Base-by-base conservation (phyloP, 2,888 invertebrate species). In the Nebria brevicollis region DNA sequence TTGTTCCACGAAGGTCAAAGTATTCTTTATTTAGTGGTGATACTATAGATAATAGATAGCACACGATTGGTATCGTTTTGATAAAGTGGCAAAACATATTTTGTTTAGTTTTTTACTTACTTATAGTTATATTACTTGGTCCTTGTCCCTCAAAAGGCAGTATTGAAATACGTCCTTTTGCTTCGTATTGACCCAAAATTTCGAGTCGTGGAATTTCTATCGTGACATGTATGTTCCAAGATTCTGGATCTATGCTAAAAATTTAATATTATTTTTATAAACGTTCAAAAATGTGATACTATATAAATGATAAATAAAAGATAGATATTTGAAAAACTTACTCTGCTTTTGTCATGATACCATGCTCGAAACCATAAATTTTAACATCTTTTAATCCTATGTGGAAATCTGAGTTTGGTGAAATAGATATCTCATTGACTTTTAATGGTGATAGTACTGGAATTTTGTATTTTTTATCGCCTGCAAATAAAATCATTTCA, bases 381-480 rank as follows among this genome's bases (percentile, higher is more conserved):
- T 82, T 75, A 0, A 84, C 76, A 79, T 87, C 83, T 0, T 78
- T 84, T 0, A 87, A 83, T 65, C 83, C 84, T 15, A 87, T 82
- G 43, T 84, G 83, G 20, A 87, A 82, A 72, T 84, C 82, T 54
- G 82, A 77, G n/a, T 85, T 85, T 5, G 83, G 83, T 42, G 85
- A 82, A 15, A 87, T 82, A 13, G 84, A 79, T 0, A 87, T 82
- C 84, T 85, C 82, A 0, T 86, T 85, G 34, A 86, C 72, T 68
- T 82, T 83, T 13, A 88, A 82, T 1, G 88, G 88, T 0, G 80
- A 26, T 82, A 88, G 72, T 20, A 82, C 84, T 11, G 88, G 87
- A 42, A 87, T 83, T 77, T 86, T 85, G 64, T 85, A 85, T 77
- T 84, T 82, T 64, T 83, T 85, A 77, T 88, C 87, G 41, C 88